phyloP scores from a whole-genome alignment of 2,113 vertebrate genomes.

The Psettodes erumei region DNA sequence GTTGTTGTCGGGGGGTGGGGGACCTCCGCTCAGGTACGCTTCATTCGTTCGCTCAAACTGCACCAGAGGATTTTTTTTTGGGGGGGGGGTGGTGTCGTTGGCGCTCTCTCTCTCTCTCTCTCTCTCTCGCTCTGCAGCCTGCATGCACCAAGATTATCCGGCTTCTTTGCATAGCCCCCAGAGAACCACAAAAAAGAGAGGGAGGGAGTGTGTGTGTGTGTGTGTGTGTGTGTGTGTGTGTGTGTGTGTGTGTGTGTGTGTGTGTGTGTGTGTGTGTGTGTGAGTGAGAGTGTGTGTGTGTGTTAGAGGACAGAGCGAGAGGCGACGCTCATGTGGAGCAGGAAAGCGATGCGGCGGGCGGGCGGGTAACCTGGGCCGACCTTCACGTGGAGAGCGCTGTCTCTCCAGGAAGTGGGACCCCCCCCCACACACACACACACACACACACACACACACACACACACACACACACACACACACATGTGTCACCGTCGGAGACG shows the following conservation, averaged over 20 bases:
- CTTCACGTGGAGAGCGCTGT: conserved; percentile 65
- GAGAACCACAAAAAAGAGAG: conserved; percentile 42
- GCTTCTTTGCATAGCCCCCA: conserved; percentile 69
- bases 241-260: too few relatives aligned
- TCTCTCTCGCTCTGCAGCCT: conserved; percentile 60
- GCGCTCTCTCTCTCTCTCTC: conserved; percentile 52
- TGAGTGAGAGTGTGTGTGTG: not conserved
- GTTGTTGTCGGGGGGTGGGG: too few relatives aligned
- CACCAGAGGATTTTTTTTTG: conserved; percentile 37
- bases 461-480: too few relatives aligned
- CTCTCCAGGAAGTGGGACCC: too few relatives aligned
- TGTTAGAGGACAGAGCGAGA: conserved; percentile 16
- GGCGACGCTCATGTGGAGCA: conserved; percentile 27
- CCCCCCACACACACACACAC: too few relatives aligned
- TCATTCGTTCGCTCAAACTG: conserved; percentile 37
- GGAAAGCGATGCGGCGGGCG: conserved; percentile 28
- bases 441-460: too few relatives aligned
- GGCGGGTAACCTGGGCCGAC: conserved; percentile 54
- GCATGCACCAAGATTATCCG: conserved; percentile 75
- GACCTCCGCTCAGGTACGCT: conserved; percentile 74
- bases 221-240: too few relatives aligned
- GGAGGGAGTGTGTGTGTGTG: not conserved
- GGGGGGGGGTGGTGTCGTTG: conserved; percentile 9
- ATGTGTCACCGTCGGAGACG: too few relatives aligned
- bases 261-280: too few relatives aligned